phyloP scores from a whole-genome alignment of 2,113 vertebrate genomes.

The Oreamnos americanus region DNA sequence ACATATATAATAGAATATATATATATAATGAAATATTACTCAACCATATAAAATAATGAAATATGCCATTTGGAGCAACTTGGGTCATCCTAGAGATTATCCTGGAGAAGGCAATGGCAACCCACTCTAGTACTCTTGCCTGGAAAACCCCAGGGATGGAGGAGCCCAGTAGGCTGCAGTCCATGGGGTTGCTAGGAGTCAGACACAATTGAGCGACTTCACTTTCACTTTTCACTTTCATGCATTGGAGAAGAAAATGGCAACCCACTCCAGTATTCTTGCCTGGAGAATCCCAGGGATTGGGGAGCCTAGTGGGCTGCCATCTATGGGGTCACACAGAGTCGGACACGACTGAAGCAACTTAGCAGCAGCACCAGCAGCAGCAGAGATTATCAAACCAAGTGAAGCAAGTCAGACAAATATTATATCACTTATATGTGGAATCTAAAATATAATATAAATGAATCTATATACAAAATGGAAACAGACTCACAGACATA shows the following conservation, averaged over 20 bases:
- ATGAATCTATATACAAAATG: not conserved
- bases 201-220: not conserved
- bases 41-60: not conserved
- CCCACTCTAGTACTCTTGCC: not conserved
- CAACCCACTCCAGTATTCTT: not conserved
- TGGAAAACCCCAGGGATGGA: not conserved
- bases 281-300: not conserved
- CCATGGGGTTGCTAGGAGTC: not conserved
- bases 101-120: not conserved
- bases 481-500: not conserved
- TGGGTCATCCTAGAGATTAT: not conserved
- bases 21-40: not conserved
- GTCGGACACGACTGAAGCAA: accelerated
- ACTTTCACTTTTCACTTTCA: not conserved
- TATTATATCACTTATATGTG: not conserved
- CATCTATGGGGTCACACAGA: not conserved
- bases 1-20: not conserved
- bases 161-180: not conserved
- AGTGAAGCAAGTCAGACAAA: not conserved
- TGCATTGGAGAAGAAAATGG: not conserved
- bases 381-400: not conserved
- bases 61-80: not conserved
- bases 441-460: not conserved
- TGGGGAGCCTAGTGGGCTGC: not conserved
- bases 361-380: not conserved